phyloP scores from a whole-genome alignment of 2,797 vertebrate genomes.

The Hypotaenidia okinawae region DNA sequence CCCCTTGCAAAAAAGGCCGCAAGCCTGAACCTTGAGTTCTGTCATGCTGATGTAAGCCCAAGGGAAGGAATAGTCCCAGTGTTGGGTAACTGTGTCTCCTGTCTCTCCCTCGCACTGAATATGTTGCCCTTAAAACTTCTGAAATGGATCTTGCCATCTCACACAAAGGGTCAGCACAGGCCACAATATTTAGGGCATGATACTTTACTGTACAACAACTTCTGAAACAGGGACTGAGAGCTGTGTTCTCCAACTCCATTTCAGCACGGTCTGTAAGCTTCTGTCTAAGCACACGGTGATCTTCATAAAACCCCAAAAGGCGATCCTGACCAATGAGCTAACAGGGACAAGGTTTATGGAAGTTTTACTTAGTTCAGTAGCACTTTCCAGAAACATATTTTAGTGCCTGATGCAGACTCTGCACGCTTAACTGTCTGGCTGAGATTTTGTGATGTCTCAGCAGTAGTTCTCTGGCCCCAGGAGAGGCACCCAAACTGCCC shows the following conservation, averaged over 20 bases:
- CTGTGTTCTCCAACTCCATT: not conserved
- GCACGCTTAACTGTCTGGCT: not conserved
- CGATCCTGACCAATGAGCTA: fast-evolving
- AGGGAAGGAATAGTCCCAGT: not conserved
- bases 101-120: not conserved
- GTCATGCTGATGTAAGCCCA: not conserved
- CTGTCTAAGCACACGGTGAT: not conserved
- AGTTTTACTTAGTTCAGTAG: not conserved
- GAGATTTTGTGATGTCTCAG: not conserved
- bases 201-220: not conserved
- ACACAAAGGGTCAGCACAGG: not conserved
- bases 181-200: not conserved
- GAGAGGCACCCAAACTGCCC: not conserved
- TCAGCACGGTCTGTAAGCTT: not conserved
- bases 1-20: not conserved
- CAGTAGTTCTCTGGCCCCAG: not conserved
- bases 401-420: not conserved
- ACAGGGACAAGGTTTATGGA: not conserved
- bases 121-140: not conserved
- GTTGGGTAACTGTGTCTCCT: not conserved
- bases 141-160: not conserved
- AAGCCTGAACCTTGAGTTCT: not conserved
- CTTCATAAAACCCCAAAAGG: not conserved
- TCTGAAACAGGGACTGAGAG: not conserved
- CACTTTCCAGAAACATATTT: not conserved